Conservation (phyloP, 1,140 invertebrate species). For the Battus philenor region DNA sequence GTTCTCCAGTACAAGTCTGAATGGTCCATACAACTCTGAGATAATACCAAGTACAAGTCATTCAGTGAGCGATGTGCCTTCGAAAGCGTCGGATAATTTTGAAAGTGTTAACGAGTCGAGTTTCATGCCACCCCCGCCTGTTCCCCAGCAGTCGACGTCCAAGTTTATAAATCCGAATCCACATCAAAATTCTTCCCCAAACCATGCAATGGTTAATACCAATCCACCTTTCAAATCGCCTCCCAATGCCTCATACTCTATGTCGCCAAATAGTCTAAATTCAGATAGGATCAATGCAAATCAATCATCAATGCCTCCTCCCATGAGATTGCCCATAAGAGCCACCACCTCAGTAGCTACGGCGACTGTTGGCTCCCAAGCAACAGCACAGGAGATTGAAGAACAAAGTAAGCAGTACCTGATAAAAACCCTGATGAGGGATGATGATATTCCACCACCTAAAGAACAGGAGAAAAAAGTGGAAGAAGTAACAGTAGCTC, state of each 20-base stretch:
- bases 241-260: slow-evolving; percentile 33
- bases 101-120: slow-evolving; percentile 78
- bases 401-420: slow-evolving; percentile 70
- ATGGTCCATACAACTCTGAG: slow-evolving; percentile 39
- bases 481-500: slow-evolving; percentile 58
- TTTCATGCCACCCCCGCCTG: slow-evolving; percentile 64
- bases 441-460: slow-evolving; percentile 57
- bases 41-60: slow-evolving; percentile 30
- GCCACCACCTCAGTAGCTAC: slow-evolving; percentile 47
- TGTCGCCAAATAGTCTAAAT: slow-evolving; percentile 25
- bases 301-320: slow-evolving; percentile 52
- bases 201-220: slow-evolving; percentile 30
- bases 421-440: slow-evolving; percentile 68
- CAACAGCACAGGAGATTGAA: slow-evolving; percentile 59
- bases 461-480: slow-evolving; percentile 54
- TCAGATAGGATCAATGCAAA: slow-evolving; percentile 20
- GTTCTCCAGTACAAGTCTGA: slow-evolving; percentile 29
- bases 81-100: slow-evolving; percentile 61
- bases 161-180: slow-evolving; percentile 30
- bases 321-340: slow-evolving; percentile 45
- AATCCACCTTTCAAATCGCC: slow-evolving; percentile 49
- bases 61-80: slow-evolving; percentile 57
- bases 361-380: slow-evolving; percentile 60
- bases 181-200: slow-evolving; percentile 20
- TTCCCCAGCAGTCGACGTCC: slow-evolving; percentile 41